Evolutionary conservation across 53 echinoderm and acorn worm genomes (phyloP).

Genomic region (Apostichopus leukothele): DNA sequence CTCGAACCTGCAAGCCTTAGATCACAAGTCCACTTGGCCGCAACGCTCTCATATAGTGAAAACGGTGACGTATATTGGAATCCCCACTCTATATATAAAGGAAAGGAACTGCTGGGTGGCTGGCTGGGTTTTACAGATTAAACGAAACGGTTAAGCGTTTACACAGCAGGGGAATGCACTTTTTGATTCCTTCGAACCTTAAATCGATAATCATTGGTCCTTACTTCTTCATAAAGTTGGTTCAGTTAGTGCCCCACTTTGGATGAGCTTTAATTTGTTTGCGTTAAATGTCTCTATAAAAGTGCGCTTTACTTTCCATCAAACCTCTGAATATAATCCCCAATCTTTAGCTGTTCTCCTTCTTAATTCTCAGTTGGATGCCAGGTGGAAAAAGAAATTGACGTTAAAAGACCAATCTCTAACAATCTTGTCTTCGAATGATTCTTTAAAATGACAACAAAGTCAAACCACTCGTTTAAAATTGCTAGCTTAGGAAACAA

Average conservation of each 20-base stretch:
- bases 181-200: conserved; percentile 5
- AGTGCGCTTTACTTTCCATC: too few species aligned
- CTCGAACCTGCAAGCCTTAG: too few species aligned
- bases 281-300: not conserved
- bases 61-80: too few species aligned
- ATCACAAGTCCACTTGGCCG: too few species aligned
- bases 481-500: conserved; percentile 25
- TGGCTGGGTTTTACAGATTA: too few species aligned
- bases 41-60: too few species aligned
- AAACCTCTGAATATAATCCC: too few species aligned
- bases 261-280: conserved; percentile 27
- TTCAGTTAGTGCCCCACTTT: not conserved
- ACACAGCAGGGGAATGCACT: conserved; percentile 14
- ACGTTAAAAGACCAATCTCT: conserved; percentile 40
- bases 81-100: too few species aligned
- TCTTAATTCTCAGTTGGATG: conserved; percentile 3
- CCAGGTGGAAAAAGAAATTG: not conserved
- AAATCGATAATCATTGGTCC: conserved; percentile 7
- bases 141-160: conserved; percentile 8
- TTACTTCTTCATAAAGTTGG: conserved; percentile 6
- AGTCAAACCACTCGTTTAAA: not conserved
- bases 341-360: not conserved
- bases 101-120: too few species aligned
- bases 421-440: not conserved
- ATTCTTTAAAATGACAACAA: not conserved